Conservation (phyloP, 2,797 vertebrate genomes). For the Okamejei kenojei region DNA sequence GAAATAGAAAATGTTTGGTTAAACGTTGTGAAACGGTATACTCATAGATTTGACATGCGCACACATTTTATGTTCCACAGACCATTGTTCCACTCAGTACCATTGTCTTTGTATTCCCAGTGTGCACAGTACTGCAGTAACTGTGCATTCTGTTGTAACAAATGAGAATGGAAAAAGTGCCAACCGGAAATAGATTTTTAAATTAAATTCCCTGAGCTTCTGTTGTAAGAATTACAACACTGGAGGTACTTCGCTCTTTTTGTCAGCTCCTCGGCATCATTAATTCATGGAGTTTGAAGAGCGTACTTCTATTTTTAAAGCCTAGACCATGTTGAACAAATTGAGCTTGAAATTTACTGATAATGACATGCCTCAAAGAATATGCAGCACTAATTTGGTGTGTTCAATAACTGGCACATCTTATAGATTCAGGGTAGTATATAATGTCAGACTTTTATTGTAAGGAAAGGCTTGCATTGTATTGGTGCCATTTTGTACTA, state of each 20-base stretch:
- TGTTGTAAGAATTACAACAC: not conserved
- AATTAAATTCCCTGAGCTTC: slow-evolving; percentile 14
- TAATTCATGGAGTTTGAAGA: not conserved
- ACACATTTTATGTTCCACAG: not conserved
- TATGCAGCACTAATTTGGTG: slow-evolving; percentile 7
- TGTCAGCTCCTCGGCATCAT: not conserved
- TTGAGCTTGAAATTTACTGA: slow-evolving; percentile 33
- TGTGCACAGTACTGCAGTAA: not conserved
- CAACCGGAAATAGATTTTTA: slow-evolving; percentile 1
- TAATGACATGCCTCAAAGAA: not conserved
- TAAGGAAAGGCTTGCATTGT: not conserved
- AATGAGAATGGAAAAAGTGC: not conserved
- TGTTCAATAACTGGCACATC: not conserved
- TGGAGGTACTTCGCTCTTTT: not conserved
- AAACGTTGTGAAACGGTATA: not conserved
- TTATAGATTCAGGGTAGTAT: not conserved
- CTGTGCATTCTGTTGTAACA: not conserved
- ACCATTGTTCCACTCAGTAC: not conserved
- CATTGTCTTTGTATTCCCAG: not conserved
- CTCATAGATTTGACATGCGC: not conserved
- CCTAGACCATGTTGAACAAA: not conserved
- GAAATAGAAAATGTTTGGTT: not conserved
- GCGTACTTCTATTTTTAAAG: not conserved
- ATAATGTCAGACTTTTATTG: not conserved
- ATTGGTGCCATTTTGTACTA: not conserved